phyloP scores from a whole-genome alignment of 1,140 invertebrate species.

The Physella acuta region DNA sequence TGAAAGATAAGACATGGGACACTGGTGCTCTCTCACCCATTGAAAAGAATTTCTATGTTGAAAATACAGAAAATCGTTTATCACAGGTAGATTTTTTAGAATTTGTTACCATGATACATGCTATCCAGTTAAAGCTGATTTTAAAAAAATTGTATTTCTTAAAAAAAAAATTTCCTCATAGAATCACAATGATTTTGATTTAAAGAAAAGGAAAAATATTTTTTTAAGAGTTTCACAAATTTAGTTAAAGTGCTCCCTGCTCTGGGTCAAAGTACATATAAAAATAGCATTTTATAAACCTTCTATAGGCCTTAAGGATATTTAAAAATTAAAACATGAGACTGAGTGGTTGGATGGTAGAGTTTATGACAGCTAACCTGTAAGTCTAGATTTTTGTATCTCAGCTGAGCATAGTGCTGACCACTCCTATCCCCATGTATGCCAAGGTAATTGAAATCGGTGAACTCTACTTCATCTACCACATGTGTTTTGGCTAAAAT shows the following conservation, averaged over 20 bases:
- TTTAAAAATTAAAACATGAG: no score
- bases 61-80: not conserved
- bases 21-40: not conserved
- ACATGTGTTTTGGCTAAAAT: no score
- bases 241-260: not conserved
- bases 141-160: not conserved
- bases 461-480: no score
- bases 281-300: no score
- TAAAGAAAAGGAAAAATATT: not conserved
- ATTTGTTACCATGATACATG: not conserved
- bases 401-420: no score
- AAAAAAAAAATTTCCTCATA: not conserved
- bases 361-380: no score
- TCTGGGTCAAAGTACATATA: no score
- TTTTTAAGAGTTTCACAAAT: not conserved
- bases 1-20: not conserved
- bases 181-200: not conserved
- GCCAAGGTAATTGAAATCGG: no score
- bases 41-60: slow-evolving; percentile 15
- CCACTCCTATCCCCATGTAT: no score
- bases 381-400: no score
- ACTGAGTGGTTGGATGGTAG: no score
- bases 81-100: not conserved
- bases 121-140: slow-evolving; percentile 6
- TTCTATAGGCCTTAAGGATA: no score